These are phyloP conservation scores for Phenganax stokvisi DNA, from an alignment of 92 coral and sea anemone genomes.

Conservation along the genomic window DNA sequence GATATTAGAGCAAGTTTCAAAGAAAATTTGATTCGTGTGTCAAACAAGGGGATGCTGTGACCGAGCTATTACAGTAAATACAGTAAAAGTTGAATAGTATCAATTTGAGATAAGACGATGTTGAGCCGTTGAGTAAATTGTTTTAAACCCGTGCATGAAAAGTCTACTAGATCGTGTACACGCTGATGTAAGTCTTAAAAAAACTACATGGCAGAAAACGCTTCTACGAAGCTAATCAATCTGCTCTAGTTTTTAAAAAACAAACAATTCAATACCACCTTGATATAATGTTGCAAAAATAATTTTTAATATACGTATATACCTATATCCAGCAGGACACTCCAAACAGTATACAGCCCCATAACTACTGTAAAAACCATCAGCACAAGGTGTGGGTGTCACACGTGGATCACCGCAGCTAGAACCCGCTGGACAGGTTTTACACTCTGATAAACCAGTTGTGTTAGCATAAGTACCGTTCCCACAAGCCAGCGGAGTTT, in stretches of 20 bases:
- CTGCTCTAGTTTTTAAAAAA: background rate
- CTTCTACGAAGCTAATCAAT: no score
- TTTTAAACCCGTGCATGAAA: no score
- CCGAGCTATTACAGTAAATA: no score
- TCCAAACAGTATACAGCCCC: constrained; percentile 75
- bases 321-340: constrained; percentile 94
- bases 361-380: constrained; percentile 80
- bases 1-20: no score
- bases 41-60: no score
- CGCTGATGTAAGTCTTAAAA: no score
- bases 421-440: constrained; percentile 79
- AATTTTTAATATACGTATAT: background rate
- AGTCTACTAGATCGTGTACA: no score
- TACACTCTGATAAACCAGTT: constrained; percentile 75
- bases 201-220: no score
- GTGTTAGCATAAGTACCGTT: constrained; percentile 78
- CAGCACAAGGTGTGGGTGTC: constrained; percentile 62
- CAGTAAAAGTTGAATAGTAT: no score
- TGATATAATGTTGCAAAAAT: background rate
- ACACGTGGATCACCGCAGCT: constrained; percentile 67
- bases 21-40: no score
- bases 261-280: background rate
- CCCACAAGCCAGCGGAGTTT: constrained; percentile 58
- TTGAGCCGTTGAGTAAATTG: no score
- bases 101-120: no score